Evolutionary conservation across 92 coral and sea anemone species (phyloP), one percentile per base, ranked within the genome.

Genomic region (Palythoa grandiflora): DNA sequence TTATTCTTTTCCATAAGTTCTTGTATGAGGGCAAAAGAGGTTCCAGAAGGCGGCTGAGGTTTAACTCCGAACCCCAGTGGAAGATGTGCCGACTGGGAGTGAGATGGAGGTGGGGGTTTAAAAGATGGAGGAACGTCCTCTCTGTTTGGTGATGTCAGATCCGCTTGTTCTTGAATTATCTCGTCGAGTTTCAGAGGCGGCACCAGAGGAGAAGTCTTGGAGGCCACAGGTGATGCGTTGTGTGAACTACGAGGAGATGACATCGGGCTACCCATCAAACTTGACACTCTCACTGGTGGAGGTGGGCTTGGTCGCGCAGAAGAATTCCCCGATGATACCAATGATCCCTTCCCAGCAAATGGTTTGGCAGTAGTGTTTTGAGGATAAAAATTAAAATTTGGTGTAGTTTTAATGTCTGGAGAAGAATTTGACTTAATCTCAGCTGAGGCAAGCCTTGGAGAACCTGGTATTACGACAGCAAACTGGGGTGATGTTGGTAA

Each of bases 31-130:
- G 76, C 75, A 12, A 71, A 19, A 9, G 75, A 47, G 19, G 36
- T 81, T 20, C 86, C 63, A n/a, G 86, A 39, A 63, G 57, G 57
- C n/a, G 60, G 52, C 20, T 52, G 47, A 20, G 61, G 86, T 37
- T 68, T 81, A 9, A 71, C 59, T 65, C 75, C 75, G 66, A 81
- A 66, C 10, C 61, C 40, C 9, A 35, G 75, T 2, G 86, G 59
- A 1, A 65, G 86, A 47, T 65, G 86, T 65, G 38, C 76, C 11
- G 85, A 80, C 9, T 80, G 74, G 86, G 86, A 66, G 63, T 60
- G 89, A 16, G 92, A 92, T 53, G 93, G 93, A 9, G 90, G 90
- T 2, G 93, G 91, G 9, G 90, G 90, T 50, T 76, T 91, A 35
- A 80, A 84, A 68, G 74, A 63, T 15, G 93, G 76, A 2, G 88